phyloP scores from a whole-genome alignment of 92 coral and sea anemone species.

The Siderastrea siderea region DNA sequence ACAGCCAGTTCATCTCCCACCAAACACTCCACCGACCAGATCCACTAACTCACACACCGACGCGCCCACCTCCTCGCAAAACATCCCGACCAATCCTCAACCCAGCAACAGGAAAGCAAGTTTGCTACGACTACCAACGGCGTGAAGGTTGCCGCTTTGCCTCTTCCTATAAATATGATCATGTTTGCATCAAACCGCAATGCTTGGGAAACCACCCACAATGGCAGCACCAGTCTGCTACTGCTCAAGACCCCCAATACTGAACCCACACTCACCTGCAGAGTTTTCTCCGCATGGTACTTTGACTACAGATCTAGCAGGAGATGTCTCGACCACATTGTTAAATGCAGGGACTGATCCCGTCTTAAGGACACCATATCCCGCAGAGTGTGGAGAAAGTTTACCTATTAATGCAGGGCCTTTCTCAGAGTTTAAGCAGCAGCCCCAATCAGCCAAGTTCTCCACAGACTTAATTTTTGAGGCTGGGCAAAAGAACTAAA shows the following conservation, averaged over 20 bases:
- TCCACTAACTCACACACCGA: not conserved
- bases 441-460: slow-evolving; percentile 10
- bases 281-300: not conserved
- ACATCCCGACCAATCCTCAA: slow-evolving; percentile 1
- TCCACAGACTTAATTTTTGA: slow-evolving; percentile 45
- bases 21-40: slow-evolving; percentile 19
- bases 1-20: not conserved
- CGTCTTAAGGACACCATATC: not conserved
- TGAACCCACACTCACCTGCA: slow-evolving; percentile 16
- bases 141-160: slow-evolving; percentile 4
- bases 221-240: slow-evolving; percentile 8
- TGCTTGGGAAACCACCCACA: not conserved
- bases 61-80: not conserved
- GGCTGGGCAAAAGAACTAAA: slow-evolving; percentile 38
- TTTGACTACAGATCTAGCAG: too few species aligned
- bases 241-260: not conserved
- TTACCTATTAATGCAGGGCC: slow-evolving; percentile 23
- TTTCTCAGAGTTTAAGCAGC: too few species aligned
- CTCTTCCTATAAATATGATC: not conserved
- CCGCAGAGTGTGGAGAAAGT: not conserved
- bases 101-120: not conserved
- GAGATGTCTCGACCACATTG: too few species aligned
- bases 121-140: not conserved
- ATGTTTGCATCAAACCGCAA: too few species aligned
- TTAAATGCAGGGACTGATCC: slow-evolving; percentile 1